Evolutionary conservation across 2,113 vertebrate genomes (phyloP).

Genomic region (Conger conger): DNA sequence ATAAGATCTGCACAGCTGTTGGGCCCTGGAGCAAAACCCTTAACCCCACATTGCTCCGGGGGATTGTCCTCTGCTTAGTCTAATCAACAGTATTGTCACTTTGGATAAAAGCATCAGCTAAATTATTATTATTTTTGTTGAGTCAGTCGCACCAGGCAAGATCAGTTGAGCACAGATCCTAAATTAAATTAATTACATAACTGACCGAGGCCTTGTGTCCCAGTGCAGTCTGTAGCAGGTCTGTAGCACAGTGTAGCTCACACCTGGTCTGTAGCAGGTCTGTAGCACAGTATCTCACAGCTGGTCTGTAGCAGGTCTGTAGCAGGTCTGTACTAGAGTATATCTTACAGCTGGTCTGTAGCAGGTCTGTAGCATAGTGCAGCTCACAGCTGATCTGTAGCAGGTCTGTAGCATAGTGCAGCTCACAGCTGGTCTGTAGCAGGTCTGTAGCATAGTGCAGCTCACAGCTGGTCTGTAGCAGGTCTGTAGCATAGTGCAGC

Average conservation of each 20-base stretch:
- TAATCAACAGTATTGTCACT: too few relatives aligned
- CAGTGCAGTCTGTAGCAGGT: not conserved
- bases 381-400: not conserved
- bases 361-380: not conserved
- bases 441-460: not conserved
- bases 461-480: too few relatives aligned
- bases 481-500: not conserved
- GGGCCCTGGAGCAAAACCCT: too few relatives aligned
- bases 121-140: too few relatives aligned
- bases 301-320: not conserved
- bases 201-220: too few relatives aligned
- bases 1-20: too few relatives aligned
- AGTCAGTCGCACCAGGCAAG: too few relatives aligned
- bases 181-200: too few relatives aligned
- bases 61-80: too few relatives aligned
- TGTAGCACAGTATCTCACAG: not conserved
- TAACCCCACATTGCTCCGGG: too few relatives aligned
- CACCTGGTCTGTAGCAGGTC: not conserved
- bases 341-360: not conserved
- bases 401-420: not conserved
- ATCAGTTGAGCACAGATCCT: too few relatives aligned
- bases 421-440: not conserved
- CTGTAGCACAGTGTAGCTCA: not conserved
- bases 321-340: not conserved
- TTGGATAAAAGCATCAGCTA: too few relatives aligned